Base-by-base conservation (phyloP, 2,888 invertebrate species). In the Eledone cirrhosa region DNA sequence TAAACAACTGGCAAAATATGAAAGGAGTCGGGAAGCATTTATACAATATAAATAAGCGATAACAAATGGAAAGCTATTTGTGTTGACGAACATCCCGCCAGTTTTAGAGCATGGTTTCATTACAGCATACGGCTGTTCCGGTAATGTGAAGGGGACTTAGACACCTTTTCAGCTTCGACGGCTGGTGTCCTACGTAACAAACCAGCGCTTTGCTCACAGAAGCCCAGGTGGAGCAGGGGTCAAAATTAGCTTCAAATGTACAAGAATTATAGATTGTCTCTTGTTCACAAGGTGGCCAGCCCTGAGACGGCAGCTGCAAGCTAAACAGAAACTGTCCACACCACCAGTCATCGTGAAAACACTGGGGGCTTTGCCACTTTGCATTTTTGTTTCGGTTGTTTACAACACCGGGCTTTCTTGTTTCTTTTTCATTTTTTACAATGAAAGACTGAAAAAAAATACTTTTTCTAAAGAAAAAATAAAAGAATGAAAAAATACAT, bases 391-490 rank as follows among this genome's bases (percentile, higher is more conserved):
- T 33, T 72, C 2, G 16, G 16, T 24, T 22, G n/a, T 72, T n/a
- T 22, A 72, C 31, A 72, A n/a, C 13, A 72, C 69, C 33, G 22
- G 69, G 33, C 11, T 41, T 72, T 72, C 27, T 33, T n/a, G 31
- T 31, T 72, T n/a, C 41, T 19, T 27, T n/a, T 33, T 33, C 31
- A 1, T 33, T 22, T 33, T 2, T 72, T 11, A 33, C 41, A 72
- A 72, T 72, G 69, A 72, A 41, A 72, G 41, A 72, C 31, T 33
- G 33, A 69, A 72, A 33, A 72, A 33, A 33, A 72, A 33, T 72
- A 19, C 8, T 5, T 14, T 33, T 72, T 33, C n/a, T 63, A 63
- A 63, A 63, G 19, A 63, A 7, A 63, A 33, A 33, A 33, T 33
- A 33, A 33, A 33, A 7, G 33, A 33, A 33, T 7, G 33, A 33